phyloP scores from a whole-genome alignment of 2,888 invertebrate genomes.

The Lasioglossum vierecki region DNA sequence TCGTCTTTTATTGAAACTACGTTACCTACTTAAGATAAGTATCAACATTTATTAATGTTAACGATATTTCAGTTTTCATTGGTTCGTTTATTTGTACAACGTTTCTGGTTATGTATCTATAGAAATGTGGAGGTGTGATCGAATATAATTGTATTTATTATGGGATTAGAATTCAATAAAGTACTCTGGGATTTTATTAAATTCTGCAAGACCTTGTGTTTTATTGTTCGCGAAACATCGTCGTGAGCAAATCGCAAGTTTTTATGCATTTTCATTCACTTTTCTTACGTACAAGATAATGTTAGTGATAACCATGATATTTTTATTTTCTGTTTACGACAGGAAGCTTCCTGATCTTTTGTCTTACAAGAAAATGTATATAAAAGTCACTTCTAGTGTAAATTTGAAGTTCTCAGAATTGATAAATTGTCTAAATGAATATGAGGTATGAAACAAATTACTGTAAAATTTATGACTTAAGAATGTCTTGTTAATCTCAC shows the following conservation, averaged over 20 bases:
- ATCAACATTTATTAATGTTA: not conserved
- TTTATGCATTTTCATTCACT: not conserved
- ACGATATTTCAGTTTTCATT: not conserved
- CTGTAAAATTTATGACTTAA: not conserved
- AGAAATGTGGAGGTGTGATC: not conserved
- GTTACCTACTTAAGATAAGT: not conserved
- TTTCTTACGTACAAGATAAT: not conserved
- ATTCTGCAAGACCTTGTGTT: not conserved
- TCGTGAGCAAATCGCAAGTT: not conserved
- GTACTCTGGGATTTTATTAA: not conserved
- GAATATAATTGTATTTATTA: not conserved
- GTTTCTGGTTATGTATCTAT: not conserved
- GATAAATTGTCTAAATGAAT: not conserved
- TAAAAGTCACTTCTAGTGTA: not conserved
- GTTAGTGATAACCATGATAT: not conserved
- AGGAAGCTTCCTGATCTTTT: not conserved
- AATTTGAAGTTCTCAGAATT: not conserved
- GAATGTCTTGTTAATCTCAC: not conserved
- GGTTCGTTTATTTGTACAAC: not conserved
- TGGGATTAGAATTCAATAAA: not conserved
- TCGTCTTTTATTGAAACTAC: constrained; percentile 26
- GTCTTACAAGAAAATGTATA: not conserved
- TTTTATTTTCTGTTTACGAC: not conserved
- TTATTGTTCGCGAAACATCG: not conserved
- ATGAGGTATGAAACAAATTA: not conserved